Evolutionary conservation across 2,888 invertebrate species (phyloP).

Genomic region (Hydriomena furcata): DNA sequence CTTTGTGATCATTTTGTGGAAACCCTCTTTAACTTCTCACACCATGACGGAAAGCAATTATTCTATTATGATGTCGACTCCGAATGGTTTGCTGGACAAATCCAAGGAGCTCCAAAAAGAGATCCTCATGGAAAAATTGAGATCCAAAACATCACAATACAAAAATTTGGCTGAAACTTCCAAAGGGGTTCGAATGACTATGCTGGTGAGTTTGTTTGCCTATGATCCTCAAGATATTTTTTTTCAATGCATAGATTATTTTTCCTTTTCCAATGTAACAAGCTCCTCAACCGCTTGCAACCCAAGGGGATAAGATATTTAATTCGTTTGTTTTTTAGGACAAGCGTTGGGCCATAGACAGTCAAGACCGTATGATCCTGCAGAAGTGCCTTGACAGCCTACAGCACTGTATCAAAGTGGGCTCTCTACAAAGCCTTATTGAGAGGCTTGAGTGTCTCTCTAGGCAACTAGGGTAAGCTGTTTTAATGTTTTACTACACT

Average conservation of each 20-base stretch:
- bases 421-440: constrained; percentile 94
- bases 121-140: constrained; percentile 95
- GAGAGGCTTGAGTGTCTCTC: constrained; percentile 96
- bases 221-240: too few relatives aligned
- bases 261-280: too few relatives aligned
- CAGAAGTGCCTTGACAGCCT: constrained; percentile 96
- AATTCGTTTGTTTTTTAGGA: constrained; percentile 87
- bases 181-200: constrained; percentile 93
- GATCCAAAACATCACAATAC: constrained; percentile 91
- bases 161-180: constrained; percentile 94
- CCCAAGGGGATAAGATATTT: too few relatives aligned
- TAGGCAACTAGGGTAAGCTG: constrained; percentile 90
- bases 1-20: constrained; percentile 45
- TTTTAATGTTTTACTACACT: not conserved
- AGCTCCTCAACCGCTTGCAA: too few relatives aligned
- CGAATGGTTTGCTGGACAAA: constrained; percentile 67
- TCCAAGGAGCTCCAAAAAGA: constrained; percentile 87
- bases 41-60: constrained; percentile 68
- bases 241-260: too few relatives aligned
- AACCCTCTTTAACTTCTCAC: constrained; percentile 34
- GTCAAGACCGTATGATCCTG: constrained; percentile 91
- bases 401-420: constrained; percentile 97
- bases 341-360: constrained; percentile 94
- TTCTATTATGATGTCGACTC: constrained; percentile 58
- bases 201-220: constrained; percentile 85